Conservation (phyloP, 2,888 invertebrate genomes). For the Andrena hattorfiana region DNA sequence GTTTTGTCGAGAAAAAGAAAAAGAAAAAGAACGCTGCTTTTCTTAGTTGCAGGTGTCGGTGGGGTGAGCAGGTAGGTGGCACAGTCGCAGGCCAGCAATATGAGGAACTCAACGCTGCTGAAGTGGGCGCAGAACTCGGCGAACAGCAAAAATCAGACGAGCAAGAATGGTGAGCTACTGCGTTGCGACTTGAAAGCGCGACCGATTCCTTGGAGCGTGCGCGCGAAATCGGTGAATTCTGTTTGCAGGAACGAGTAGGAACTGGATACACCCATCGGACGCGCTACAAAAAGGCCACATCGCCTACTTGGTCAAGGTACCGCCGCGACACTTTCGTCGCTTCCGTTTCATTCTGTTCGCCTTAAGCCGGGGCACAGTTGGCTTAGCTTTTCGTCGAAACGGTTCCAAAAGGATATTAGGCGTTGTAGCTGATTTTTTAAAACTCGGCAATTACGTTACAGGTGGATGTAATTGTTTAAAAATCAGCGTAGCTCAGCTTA, state of each 20-base stretch:
- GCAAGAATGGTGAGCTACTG: constrained; percentile 79
- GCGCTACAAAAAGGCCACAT: constrained; percentile 97
- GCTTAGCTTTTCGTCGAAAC: too few relatives aligned
- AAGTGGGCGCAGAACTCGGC: constrained; percentile 87
- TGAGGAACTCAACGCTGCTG: constrained; percentile 87
- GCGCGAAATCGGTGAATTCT: constrained; percentile 57
- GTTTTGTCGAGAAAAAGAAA: background rate
- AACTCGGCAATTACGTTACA: too few relatives aligned
- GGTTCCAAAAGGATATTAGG: too few relatives aligned
- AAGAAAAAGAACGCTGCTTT: constrained; percentile 18
- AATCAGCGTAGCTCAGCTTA: too few relatives aligned
- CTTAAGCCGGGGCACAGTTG: too few relatives aligned
- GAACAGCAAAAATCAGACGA: constrained; percentile 84
- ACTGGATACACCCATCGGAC: constrained; percentile 98
- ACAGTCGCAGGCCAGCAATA: constrained; percentile 72
- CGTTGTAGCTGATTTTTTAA: too few relatives aligned
- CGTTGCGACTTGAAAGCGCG: background rate
- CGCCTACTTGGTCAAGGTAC: constrained; percentile 98
- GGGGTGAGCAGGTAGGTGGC: constrained; percentile 26
- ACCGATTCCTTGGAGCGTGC: background rate
- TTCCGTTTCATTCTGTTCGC: background rate
- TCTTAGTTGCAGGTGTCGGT: constrained; percentile 68
- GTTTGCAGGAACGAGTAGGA: constrained; percentile 86
- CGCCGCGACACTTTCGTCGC: constrained; percentile 10
- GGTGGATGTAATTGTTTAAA: too few relatives aligned